Conservation (phyloP, 92 coral and sea anemone species). For the Muricea muricata region DNA sequence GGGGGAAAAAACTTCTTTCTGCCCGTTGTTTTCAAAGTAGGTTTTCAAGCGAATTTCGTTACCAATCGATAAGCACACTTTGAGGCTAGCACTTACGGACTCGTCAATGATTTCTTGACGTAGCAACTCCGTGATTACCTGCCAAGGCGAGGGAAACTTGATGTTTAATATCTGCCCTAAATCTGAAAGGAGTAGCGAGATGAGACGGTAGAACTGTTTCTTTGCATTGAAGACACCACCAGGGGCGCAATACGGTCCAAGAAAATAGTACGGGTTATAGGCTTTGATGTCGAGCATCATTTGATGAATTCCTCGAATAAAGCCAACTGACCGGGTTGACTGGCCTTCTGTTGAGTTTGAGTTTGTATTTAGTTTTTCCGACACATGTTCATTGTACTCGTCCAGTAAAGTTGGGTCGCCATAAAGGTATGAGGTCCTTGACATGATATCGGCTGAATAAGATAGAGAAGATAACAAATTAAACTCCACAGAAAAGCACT, state of each 20-base stretch:
- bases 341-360: neutral
- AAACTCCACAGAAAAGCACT: neutral
- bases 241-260: neutral
- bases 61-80: constrained; percentile 15
- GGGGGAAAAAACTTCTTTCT: constrained; percentile 18
- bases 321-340: neutral
- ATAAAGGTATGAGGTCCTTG: neutral
- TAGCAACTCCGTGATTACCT: neutral
- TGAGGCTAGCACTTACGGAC: neutral
- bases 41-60: constrained; percentile 32
- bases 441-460: constrained; percentile 17
- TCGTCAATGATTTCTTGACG: constrained; percentile 4
- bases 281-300: neutral
- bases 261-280: neutral
- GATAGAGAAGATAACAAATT: neutral
- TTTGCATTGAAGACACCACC: constrained; percentile 18
- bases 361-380: constrained; percentile 1
- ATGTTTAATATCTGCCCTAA: constrained; percentile 14
- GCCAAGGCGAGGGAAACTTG: constrained; percentile 24
- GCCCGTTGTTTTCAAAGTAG: constrained; percentile 12
- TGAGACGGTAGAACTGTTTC: constrained; percentile 21
- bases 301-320: constrained; percentile 24
- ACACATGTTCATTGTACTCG: constrained; percentile 26
- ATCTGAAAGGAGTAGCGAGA: constrained; percentile 20
- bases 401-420: neutral